Conservation (phyloP, 2,113 vertebrate genomes). For the Pampusana beccarii region DNA sequence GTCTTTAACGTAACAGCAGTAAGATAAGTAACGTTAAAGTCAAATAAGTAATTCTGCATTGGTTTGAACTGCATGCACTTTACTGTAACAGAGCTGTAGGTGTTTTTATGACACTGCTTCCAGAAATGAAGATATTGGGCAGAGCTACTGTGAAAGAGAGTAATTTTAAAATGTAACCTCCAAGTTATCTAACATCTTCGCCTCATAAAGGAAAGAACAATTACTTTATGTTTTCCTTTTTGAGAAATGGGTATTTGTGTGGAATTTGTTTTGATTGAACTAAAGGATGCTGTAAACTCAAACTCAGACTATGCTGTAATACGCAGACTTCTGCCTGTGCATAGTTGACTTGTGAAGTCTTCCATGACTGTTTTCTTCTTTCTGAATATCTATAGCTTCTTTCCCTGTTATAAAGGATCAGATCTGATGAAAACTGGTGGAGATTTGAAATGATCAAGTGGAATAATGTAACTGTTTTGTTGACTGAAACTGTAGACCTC, state of each 20-base stretch:
- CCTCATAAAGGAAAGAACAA: neutral
- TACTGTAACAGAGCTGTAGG: neutral
- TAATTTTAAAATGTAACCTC: neutral
- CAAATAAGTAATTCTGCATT: neutral
- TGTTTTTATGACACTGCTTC: neutral
- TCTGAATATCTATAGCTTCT: neutral
- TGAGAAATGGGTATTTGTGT: neutral
- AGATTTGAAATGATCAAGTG: neutral
- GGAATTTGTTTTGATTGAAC: neutral
- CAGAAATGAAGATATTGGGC: neutral
- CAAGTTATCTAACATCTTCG: neutral
- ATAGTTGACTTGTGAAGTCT: neutral
- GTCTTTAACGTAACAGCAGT: neutral
- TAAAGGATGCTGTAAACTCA: neutral
- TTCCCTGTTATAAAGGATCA: neutral
- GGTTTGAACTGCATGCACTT: neutral
- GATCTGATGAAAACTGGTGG: neutral
- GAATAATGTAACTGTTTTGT: fast-evolving
- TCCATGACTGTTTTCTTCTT: neutral
- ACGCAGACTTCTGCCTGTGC: neutral
- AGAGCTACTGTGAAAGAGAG: neutral
- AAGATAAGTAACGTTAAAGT: neutral
- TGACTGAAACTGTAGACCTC: neutral
- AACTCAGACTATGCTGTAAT: neutral
- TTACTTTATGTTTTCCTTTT: neutral